phyloP scores from a whole-genome alignment of 1,140 invertebrate genomes.

The Nomia melanderi region DNA sequence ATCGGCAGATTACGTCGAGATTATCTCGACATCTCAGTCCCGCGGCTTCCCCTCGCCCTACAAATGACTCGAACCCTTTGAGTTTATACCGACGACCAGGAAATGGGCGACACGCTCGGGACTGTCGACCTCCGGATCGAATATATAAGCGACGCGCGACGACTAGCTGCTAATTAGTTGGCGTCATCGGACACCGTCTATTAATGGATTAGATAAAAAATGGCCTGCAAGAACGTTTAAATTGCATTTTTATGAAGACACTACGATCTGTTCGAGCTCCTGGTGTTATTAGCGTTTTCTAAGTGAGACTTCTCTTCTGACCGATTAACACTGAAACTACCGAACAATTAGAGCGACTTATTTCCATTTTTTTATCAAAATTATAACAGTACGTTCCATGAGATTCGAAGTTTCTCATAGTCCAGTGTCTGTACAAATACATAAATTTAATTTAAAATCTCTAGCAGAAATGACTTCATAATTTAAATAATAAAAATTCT shows the following conservation, averaged over 20 bases:
- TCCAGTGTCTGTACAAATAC: too few species aligned
- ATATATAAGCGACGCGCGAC: not conserved
- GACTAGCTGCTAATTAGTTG: not conserved
- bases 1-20: conserved; percentile 62
- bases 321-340: too few species aligned
- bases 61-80: conserved; percentile 60
- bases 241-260: not conserved
- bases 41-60: conserved; percentile 41
- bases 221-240: not conserved
- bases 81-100: conserved; percentile 39
- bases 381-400: too few species aligned
- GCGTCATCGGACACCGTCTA: not conserved
- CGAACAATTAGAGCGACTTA: too few species aligned
- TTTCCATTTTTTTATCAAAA: too few species aligned
- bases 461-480: too few species aligned
- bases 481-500: too few species aligned
- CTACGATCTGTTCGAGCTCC: too few species aligned
- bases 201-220: not conserved
- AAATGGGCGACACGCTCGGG: not conserved
- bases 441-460: too few species aligned
- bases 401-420: too few species aligned
- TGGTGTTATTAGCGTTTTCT: too few species aligned
- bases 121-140: not conserved
- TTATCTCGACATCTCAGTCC: conserved; percentile 64
- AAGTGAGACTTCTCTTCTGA: too few species aligned